phyloP scores from a whole-genome alignment of 2,797 vertebrate species.

The Steatocranus sp. region DNA sequence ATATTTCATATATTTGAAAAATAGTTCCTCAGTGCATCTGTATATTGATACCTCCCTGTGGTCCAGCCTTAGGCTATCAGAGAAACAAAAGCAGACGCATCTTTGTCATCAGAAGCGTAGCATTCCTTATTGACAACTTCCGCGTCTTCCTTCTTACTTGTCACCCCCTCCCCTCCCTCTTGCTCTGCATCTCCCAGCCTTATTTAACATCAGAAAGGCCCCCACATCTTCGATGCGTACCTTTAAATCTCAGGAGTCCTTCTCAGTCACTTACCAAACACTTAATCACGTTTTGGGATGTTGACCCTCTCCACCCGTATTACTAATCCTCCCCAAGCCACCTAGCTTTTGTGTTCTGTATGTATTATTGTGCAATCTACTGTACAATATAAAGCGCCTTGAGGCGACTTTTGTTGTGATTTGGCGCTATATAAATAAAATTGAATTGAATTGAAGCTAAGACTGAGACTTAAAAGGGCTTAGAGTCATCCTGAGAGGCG shows the following conservation, averaged over 20 bases:
- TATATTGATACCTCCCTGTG: neutral
- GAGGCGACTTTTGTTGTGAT: too few species aligned
- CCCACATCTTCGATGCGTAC: constrained; percentile 39
- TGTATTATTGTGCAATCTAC: too few species aligned
- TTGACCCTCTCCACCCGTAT: constrained; percentile 47
- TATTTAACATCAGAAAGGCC: constrained; percentile 71
- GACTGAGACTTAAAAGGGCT: constrained; percentile 42
- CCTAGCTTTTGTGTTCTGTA: constrained; percentile 54
- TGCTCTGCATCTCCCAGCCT: constrained; percentile 26
- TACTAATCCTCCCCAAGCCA: constrained; percentile 57
- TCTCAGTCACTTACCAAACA: constrained; percentile 56
- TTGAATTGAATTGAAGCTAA: too few species aligned
- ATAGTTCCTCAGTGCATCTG: neutral
- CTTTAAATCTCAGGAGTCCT: constrained; percentile 52
- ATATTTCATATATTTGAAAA: neutral
- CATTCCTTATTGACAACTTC: constrained; percentile 52
- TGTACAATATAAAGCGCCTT: too few species aligned
- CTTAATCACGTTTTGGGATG: constrained; percentile 70
- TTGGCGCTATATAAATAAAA: too few species aligned
- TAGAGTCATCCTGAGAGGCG: constrained; percentile 27
- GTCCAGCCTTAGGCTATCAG: constrained; percentile 30
- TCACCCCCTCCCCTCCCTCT: neutral
- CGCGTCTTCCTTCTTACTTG: neutral
- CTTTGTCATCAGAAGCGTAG: constrained; percentile 30
- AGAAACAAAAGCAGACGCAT: constrained; percentile 47